These are phyloP conservation scores for Clarias gariepinus DNA, from an alignment of 2,113 vertebrate genomes.

Conservation along the genomic window DNA sequence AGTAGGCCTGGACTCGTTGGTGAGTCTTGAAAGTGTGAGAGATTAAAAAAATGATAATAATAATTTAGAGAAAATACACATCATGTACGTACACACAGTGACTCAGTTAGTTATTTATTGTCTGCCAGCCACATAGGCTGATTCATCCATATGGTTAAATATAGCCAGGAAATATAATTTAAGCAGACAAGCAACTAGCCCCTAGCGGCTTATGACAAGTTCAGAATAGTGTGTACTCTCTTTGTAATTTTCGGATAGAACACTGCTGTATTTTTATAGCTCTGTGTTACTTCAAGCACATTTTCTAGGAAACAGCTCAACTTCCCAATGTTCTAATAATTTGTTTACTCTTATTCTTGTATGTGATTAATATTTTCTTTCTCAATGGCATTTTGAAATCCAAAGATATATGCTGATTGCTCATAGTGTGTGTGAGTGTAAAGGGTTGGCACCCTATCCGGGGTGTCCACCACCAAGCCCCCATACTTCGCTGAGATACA, in stretches of 20 bases:
- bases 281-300: not conserved
- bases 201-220: not conserved
- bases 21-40: not conserved
- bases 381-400: not conserved
- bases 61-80: not conserved
- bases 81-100: not conserved
- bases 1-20: not conserved
- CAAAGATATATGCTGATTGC: no score
- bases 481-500: no score
- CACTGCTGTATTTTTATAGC: not conserved
- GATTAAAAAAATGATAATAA: not conserved
- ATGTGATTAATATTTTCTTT: not conserved
- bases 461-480: no score
- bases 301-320: not conserved
- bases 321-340: not conserved
- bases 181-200: not conserved
- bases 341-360: not conserved
- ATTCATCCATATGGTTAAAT: not conserved
- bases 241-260: not conserved
- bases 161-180: not conserved
- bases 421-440: no score
- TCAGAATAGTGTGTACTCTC: not conserved
- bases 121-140: not conserved
- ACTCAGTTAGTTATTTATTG: not conserved
- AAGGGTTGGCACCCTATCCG: no score